These are phyloP conservation scores for Lagopus leucura DNA, from an alignment of 2,113 vertebrate genomes.

Conservation along the genomic window DNA sequence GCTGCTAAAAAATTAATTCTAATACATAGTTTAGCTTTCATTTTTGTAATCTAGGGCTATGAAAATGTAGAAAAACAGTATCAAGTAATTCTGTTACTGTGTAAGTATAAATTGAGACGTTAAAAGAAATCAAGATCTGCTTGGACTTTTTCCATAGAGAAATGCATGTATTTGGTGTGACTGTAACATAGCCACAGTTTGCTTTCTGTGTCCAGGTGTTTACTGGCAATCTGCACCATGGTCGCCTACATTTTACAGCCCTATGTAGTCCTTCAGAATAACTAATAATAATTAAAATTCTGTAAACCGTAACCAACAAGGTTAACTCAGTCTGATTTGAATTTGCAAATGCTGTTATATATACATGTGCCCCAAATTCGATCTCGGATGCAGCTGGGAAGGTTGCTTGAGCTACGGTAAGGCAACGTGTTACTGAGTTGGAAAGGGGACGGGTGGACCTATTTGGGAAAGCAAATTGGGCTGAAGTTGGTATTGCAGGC, in stretches of 20 bases:
- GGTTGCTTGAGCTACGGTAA: slow-evolving; percentile 26
- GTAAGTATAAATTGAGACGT: background rate
- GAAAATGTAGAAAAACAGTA: slow-evolving; percentile 50
- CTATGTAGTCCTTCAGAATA: slow-evolving; percentile 47
- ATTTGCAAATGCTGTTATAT: background rate
- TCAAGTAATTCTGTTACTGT: background rate
- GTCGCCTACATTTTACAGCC: slow-evolving; percentile 73
- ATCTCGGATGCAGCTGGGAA: background rate
- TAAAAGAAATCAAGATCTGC: background rate
- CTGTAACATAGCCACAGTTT: background rate
- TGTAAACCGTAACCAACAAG: slow-evolving; percentile 55
- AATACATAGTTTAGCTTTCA: slow-evolving; percentile 51
- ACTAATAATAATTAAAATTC: slow-evolving; percentile 61
- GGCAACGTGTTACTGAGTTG: background rate
- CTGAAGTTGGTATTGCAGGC: background rate
- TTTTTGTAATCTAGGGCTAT: slow-evolving; percentile 42
- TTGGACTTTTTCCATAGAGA: slow-evolving; percentile 8
- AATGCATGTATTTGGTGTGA: background rate
- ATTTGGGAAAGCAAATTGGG: background rate
- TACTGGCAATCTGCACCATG: background rate
- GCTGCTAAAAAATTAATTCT: slow-evolving; percentile 75
- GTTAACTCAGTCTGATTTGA: slow-evolving; percentile 53
- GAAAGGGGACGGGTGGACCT: background rate
- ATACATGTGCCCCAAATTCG: background rate
- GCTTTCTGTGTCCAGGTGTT: background rate